A percentile compares a stretch with the other conserved stretches of the same genome.
Evolutionary conservation across 1,140 invertebrate genomes (phyloP).

Genomic region (Eufriesea mexicana): DNA sequence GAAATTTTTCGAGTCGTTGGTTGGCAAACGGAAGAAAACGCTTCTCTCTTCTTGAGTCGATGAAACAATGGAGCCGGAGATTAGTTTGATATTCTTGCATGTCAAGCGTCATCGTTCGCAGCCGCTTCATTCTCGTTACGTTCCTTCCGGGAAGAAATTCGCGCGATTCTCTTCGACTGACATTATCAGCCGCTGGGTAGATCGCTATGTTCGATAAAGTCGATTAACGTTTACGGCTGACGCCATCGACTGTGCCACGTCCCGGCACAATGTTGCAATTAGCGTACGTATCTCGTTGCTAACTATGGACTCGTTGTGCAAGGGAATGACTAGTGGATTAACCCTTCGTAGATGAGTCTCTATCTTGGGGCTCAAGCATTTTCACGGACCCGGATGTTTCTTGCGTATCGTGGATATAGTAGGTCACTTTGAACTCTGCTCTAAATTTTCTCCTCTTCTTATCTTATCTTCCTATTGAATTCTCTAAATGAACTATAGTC

Average conservation of each 20-base stretch:
- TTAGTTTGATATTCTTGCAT: background rate
- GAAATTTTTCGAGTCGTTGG: too few species aligned
- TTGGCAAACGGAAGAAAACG: background rate
- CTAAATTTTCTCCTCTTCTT: too few species aligned
- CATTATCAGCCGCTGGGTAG: background rate
- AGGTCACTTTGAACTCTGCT: too few species aligned
- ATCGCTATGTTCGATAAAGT: background rate
- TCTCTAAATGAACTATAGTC: too few species aligned
- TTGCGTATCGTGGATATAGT: too few species aligned
- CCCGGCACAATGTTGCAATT: slow-evolving; percentile 26
- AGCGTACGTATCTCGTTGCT: background rate
- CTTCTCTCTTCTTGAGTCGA: too few species aligned
- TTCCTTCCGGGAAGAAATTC: background rate
- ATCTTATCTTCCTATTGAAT: too few species aligned
- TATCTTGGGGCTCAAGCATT: too few species aligned
- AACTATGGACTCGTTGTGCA: slow-evolving; percentile 26
- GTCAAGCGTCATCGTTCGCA: background rate
- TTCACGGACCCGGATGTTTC: too few species aligned
- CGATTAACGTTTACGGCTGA: background rate
- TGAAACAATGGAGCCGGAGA: background rate
- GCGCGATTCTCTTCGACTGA: background rate
- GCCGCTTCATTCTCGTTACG: background rate
- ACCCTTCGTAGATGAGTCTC: background rate
- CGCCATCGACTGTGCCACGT: background rate
- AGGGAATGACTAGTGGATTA: slow-evolving; percentile 10